phyloP scores from a whole-genome alignment of 2,797 vertebrate species.

The Champsocephalus gunnari region DNA sequence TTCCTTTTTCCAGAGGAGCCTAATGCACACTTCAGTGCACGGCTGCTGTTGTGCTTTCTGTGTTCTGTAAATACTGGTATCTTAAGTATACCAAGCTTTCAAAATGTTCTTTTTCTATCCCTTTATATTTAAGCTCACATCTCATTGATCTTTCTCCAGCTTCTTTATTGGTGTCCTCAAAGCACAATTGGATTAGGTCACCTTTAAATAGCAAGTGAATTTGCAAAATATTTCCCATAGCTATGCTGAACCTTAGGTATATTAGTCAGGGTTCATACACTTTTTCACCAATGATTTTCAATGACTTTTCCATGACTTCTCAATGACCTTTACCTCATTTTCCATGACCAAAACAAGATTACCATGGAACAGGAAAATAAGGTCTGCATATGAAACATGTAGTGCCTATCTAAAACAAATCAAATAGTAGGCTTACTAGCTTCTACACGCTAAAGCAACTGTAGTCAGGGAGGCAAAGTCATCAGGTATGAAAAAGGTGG shows the following conservation, averaged over 20 bases:
- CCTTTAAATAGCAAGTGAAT: conserved; percentile 17
- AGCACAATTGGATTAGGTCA: conserved; percentile 12
- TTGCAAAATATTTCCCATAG: conserved; percentile 8
- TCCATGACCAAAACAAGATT: too few species aligned
- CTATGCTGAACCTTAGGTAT: conserved; percentile 15
- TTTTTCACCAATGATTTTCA: too few species aligned
- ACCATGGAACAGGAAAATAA: too few species aligned
- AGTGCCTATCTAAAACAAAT: too few species aligned
- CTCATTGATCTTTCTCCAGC: neutral
- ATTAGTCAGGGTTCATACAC: neutral
- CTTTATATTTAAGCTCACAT: neutral
- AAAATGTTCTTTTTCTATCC: conserved; percentile 1
- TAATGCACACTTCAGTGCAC: conserved; percentile 30
- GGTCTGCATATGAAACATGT: too few species aligned
- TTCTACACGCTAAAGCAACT: too few species aligned
- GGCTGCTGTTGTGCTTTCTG: conserved; percentile 1
- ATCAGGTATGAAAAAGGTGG: too few species aligned
- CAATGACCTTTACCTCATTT: too few species aligned
- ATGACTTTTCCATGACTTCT: too few species aligned
- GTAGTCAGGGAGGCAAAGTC: too few species aligned
- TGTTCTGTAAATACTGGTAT: conserved; percentile 33
- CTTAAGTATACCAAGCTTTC: neutral
- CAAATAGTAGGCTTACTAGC: too few species aligned
- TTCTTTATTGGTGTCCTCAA: neutral
- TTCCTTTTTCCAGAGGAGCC: conserved; percentile 40